Evolutionary conservation across 2,888 invertebrate genomes (phyloP).

Genomic region (Xestoiulus laeticollis): DNA sequence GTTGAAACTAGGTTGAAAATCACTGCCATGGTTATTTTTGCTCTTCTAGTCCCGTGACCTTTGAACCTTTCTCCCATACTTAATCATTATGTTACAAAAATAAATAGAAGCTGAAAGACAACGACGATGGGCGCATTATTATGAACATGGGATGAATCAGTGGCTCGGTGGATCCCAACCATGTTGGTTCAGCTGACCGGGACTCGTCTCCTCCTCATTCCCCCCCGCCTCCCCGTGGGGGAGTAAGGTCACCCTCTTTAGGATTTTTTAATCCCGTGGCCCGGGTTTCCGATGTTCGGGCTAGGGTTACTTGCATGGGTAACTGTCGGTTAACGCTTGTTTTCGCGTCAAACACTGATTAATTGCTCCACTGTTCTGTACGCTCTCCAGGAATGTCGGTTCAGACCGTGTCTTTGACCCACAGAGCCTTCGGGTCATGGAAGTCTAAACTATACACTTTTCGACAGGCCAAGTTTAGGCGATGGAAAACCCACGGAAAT

Average conservation of each 20-base stretch:
- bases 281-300: neutral
- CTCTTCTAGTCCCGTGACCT: neutral
- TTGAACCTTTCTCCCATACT: neutral
- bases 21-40: neutral
- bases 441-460: neutral
- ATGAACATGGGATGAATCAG: neutral
- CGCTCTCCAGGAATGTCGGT: slow-evolving; percentile 31
- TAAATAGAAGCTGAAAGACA: neutral
- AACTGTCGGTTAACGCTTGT: neutral
- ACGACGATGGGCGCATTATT: neutral
- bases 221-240: neutral
- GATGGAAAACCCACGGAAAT: neutral
- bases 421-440: neutral
- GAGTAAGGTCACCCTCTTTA: neutral
- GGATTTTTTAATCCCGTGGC: too few species aligned
- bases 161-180: neutral
- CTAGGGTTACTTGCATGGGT: neutral
- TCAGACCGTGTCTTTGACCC: neutral
- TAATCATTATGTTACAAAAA: neutral
- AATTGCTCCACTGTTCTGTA: slow-evolving; percentile 25
- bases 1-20: too few species aligned
- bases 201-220: neutral
- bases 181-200: slow-evolving; percentile 5
- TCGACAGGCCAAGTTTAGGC: neutral
- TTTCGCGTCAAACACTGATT: neutral